A percentile compares a stretch with the other conserved stretches of the same genome.
These are phyloP conservation scores for Cerceris ruficornis DNA, from an alignment of 2,888 invertebrate species.

Conservation along the genomic window DNA sequence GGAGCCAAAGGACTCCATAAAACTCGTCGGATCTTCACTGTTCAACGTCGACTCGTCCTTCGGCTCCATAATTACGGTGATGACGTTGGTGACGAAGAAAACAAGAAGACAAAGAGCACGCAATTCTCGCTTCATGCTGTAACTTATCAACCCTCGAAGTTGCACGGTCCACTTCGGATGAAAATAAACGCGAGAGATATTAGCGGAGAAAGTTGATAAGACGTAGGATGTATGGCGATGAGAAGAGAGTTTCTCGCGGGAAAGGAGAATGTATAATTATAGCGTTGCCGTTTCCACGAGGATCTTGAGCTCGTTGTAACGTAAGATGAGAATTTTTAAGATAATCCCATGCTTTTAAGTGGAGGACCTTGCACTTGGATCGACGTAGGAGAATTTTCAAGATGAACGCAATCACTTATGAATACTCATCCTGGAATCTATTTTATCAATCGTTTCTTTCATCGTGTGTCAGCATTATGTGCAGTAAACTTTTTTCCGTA, in stretches of 20 bases:
- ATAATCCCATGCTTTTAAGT: too few species aligned
- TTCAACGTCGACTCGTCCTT: slow-evolving; percentile 56
- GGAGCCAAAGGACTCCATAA: slow-evolving; percentile 69
- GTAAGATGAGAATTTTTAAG: too few species aligned
- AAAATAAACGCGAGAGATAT: slow-evolving; percentile 1
- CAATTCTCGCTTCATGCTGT: slow-evolving; percentile 68
- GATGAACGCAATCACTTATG: too few species aligned
- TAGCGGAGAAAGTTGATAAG: slow-evolving; percentile 34
- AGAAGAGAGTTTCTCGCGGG: slow-evolving; percentile 27
- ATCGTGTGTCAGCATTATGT: too few species aligned
- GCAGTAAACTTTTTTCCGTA: too few species aligned
- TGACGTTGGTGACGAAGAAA: slow-evolving; percentile 67
- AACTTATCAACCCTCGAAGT: neutral
- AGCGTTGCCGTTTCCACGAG: neutral
- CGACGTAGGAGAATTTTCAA: too few species aligned
- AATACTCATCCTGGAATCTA: too few species aligned
- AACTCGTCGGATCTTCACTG: slow-evolving; percentile 65
- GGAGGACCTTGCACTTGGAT: too few species aligned
- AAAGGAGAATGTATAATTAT: slow-evolving; percentile 11
- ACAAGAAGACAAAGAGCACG: slow-evolving; percentile 64
- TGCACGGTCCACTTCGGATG: slow-evolving; percentile 2
- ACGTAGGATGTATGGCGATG: neutral
- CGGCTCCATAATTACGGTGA: slow-evolving; percentile 76
- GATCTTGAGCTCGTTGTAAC: too few species aligned
- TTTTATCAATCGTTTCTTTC: too few species aligned